Conservation (phyloP, 92 coral and sea anemone genomes). For the Bergia puertoricense region DNA sequence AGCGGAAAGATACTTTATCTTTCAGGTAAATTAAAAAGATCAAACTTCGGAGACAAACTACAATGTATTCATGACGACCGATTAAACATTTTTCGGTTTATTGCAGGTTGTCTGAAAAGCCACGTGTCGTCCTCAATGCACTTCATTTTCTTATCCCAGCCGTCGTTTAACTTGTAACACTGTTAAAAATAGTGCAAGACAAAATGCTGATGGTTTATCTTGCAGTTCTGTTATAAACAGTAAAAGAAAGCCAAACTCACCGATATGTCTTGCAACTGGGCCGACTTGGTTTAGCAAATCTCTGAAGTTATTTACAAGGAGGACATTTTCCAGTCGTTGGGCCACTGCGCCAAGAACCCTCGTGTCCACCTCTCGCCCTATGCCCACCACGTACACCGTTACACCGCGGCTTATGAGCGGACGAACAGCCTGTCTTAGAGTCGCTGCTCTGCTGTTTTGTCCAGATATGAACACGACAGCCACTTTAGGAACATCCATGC, state of each 20-base stretch:
- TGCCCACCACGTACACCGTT: constrained; percentile 70
- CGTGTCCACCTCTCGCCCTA: constrained; percentile 70
- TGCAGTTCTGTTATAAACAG: neutral
- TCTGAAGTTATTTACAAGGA: constrained; percentile 60
- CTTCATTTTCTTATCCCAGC: no score
- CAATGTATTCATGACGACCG: no score
- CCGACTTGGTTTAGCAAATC: constrained; percentile 61
- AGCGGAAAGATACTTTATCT: no score
- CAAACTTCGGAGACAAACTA: no score
- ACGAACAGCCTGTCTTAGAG: constrained; percentile 64
- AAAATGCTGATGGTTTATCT: neutral
- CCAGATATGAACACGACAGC: constrained; percentile 70
- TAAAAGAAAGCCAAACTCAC: constrained; percentile 43
- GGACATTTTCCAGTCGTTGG: constrained; percentile 65
- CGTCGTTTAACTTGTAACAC: no score
- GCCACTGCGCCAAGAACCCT: constrained; percentile 66
- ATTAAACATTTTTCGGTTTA: no score
- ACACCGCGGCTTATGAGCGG: constrained; percentile 79
- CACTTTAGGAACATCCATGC: constrained; percentile 64
- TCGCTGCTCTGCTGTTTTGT: constrained; percentile 42
- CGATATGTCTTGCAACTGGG: constrained; percentile 66
- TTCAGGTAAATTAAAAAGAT: no score
- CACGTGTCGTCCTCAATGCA: no score
- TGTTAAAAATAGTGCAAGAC: no score
- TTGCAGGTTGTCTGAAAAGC: no score